Conservation (phyloP, 2,888 invertebrate genomes). For the Lottia gigantea region DNA sequence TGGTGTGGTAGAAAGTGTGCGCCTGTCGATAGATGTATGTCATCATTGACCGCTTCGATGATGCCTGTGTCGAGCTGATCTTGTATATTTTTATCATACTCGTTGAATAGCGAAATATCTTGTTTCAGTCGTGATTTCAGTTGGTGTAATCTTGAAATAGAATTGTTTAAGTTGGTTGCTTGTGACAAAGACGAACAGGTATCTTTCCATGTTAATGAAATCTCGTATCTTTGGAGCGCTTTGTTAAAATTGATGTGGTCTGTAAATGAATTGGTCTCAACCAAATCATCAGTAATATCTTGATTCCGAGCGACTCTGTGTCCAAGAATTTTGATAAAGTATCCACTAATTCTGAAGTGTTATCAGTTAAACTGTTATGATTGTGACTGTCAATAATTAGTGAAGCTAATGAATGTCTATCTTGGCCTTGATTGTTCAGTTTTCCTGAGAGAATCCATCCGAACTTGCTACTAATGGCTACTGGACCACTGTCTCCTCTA, state of each 20-base stretch:
- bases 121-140: constrained; percentile 1
- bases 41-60: too few relatives aligned
- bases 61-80: background rate
- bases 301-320: background rate
- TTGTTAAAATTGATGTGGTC: constrained; percentile 2
- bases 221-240: background rate
- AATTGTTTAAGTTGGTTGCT: background rate
- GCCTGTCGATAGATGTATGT: background rate
- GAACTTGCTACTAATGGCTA: background rate
- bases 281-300: background rate
- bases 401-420: background rate
- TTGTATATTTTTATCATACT: background rate
- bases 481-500: background rate
- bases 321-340: constrained; percentile 2
- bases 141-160: constrained; percentile 1
- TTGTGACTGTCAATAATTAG: background rate
- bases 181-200: background rate
- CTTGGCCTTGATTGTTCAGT: background rate
- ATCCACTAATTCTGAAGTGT: background rate
- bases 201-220: constrained; percentile 6
- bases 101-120: background rate
- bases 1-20: constrained; percentile 11
- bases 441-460: background rate
- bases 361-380: background rate
- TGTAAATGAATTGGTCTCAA: background rate